A percentile compares a stretch with the other conserved stretches of the same genome.
Conservation (phyloP, 2,797 vertebrate genomes). For the Schizopygopsis pylzovi region DNA sequence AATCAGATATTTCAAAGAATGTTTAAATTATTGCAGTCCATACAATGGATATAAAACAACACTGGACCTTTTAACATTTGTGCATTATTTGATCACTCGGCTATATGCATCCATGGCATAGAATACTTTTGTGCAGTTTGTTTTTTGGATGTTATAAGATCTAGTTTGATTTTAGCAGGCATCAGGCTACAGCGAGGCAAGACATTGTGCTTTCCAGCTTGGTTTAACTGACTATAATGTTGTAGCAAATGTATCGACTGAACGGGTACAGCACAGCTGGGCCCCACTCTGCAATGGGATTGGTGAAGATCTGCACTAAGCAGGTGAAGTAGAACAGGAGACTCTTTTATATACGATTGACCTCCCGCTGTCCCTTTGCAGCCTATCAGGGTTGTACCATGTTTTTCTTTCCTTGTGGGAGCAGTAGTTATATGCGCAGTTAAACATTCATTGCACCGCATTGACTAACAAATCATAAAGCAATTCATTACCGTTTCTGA, state of each 20-base stretch:
- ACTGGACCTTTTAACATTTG: background rate
- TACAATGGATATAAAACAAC: no score
- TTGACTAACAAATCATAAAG: constrained; percentile 51
- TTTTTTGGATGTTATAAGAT: background rate
- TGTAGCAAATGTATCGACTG: constrained; percentile 21
- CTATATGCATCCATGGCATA: background rate
- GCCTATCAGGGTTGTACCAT: background rate
- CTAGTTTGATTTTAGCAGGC: background rate
- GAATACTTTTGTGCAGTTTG: background rate
- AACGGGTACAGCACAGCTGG: constrained; percentile 11
- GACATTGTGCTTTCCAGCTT: background rate
- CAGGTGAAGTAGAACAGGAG: constrained; percentile 24
- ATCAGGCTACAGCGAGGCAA: background rate
- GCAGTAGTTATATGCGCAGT: constrained; percentile 17
- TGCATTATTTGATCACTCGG: background rate
- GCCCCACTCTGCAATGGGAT: constrained; percentile 1
- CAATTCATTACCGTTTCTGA: constrained; percentile 47
- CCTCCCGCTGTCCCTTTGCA: constrained; percentile 23
- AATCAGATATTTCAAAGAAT: no score
- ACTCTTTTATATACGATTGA: constrained; percentile 20
- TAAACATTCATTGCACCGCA: constrained; percentile 23
- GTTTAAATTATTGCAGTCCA: no score
- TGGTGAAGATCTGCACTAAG: constrained; percentile 9
- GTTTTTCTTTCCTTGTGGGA: constrained; percentile 27
- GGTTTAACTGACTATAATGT: constrained; percentile 5